Evolutionary conservation across 2,113 vertebrate species (phyloP).

Genomic region (Otocyon megalotis): DNA sequence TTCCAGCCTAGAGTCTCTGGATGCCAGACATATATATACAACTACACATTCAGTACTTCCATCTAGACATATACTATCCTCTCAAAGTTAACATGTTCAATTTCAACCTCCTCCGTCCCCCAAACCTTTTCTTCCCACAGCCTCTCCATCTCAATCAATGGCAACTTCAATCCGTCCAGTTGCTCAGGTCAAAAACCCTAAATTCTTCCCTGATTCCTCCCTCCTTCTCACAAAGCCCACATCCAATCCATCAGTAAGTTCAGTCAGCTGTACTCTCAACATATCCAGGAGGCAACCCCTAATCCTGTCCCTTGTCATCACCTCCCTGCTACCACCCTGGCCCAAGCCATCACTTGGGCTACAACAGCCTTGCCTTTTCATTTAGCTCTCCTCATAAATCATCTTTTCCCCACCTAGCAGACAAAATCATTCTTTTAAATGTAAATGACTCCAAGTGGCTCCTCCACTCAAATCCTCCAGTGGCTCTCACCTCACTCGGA

Average conservation of each 20-base stretch:
- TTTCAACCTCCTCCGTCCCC: neutral
- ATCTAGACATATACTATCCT: neutral
- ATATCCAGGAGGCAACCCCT: neutral
- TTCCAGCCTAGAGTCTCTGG: conserved; percentile 31
- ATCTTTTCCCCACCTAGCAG: neutral
- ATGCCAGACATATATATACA: neutral
- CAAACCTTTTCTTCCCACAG: neutral
- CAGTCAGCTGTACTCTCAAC: neutral
- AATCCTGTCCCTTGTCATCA: neutral
- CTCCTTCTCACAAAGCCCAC: neutral
- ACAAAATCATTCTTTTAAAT: neutral
- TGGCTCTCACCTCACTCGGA: neutral
- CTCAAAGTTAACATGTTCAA: neutral
- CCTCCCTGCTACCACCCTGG: neutral
- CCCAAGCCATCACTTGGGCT: neutral
- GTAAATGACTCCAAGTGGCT: neutral
- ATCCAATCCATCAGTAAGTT: neutral
- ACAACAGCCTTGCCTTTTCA: neutral
- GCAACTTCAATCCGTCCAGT: conserved; percentile 42
- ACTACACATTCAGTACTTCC: neutral
- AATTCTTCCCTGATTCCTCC: conserved; percentile 36
- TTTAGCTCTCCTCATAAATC: neutral
- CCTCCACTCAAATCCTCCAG: neutral
- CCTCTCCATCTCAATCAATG: neutral
- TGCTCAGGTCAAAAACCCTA: conserved; percentile 45